Evolutionary conservation across 2,888 invertebrate species (phyloP).

Genomic region (Oxycera nigricornis): DNA sequence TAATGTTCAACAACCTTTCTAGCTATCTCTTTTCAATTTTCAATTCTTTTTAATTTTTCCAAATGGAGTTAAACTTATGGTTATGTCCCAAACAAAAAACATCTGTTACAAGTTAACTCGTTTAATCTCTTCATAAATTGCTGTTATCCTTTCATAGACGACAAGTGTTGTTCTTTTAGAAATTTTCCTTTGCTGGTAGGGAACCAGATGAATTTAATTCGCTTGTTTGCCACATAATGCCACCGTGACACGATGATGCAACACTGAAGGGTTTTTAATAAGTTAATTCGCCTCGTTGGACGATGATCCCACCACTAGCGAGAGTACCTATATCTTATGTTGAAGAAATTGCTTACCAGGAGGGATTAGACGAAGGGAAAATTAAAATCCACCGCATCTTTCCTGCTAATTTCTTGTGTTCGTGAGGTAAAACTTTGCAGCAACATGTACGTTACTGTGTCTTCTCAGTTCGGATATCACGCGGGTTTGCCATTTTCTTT

Average conservation of each 20-base stretch:
- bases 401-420: not conserved
- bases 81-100: constrained; percentile 1
- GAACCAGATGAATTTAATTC: no score
- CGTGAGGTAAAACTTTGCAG: no score
- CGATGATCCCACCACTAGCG: not conserved
- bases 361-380: not conserved
- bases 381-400: constrained; percentile 4
- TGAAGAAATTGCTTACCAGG: not conserved
- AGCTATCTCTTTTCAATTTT: not conserved
- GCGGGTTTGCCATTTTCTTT: no score
- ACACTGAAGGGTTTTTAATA: constrained; percentile 8
- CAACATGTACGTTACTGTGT: no score
- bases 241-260: not conserved
- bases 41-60: not conserved
- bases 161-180: not conserved
- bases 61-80: not conserved
- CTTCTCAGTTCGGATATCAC: no score
- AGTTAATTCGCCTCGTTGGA: constrained; percentile 11
- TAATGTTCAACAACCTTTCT: no score
- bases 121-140: constrained; percentile 24
- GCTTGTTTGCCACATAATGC: not conserved
- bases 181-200: no score
- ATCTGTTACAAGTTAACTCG: constrained; percentile 1
- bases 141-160: not conserved
- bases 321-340: not conserved